phyloP scores from a whole-genome alignment of 2,888 invertebrate genomes.

The Ellobium chinense region DNA sequence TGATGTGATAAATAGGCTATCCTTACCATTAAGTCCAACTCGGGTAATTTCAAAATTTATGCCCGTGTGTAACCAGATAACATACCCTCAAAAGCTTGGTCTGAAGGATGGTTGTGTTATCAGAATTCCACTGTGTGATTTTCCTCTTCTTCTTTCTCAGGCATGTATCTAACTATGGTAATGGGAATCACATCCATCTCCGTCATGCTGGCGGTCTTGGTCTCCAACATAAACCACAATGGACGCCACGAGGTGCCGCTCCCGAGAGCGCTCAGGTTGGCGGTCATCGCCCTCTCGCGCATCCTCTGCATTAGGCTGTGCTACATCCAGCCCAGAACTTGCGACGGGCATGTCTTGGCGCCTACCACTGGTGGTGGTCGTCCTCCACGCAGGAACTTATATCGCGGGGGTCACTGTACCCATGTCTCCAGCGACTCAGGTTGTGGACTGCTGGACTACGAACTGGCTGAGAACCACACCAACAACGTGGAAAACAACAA shows the following conservation, averaged over 20 bases:
- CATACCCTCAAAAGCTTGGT: too few relatives aligned
- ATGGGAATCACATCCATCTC: constrained; percentile 78
- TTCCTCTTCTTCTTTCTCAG: constrained; percentile 56
- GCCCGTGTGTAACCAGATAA: too few relatives aligned
- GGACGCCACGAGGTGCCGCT: constrained; percentile 65
- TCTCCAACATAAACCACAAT: constrained; percentile 77
- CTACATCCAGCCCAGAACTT: constrained; percentile 36
- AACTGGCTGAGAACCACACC: constrained; percentile 39
- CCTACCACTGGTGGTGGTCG: not conserved
- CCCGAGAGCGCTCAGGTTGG: constrained; percentile 56
- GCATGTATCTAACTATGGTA: constrained; percentile 77
- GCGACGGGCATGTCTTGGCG: constrained; percentile 17
- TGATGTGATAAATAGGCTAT: too few relatives aligned
- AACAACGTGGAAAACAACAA: not conserved
- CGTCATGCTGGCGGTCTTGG: constrained; percentile 77
- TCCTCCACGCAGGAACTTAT: constrained; percentile 21
- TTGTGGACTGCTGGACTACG: constrained; percentile 68
- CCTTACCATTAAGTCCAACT: too few relatives aligned
- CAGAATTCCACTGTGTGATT: too few relatives aligned
- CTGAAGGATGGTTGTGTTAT: too few relatives aligned
- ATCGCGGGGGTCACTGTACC: constrained; percentile 55
- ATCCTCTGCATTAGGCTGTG: constrained; percentile 61
- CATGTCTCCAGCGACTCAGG: constrained; percentile 69
- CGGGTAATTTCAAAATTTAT: too few relatives aligned
- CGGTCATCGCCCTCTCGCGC: constrained; percentile 56